Percentiles rank a stretch among this genome's conserved stretches.
These are phyloP conservation scores for Pseudococcus viburni DNA, from an alignment of 2,888 invertebrate species.

Conservation along the genomic window DNA sequence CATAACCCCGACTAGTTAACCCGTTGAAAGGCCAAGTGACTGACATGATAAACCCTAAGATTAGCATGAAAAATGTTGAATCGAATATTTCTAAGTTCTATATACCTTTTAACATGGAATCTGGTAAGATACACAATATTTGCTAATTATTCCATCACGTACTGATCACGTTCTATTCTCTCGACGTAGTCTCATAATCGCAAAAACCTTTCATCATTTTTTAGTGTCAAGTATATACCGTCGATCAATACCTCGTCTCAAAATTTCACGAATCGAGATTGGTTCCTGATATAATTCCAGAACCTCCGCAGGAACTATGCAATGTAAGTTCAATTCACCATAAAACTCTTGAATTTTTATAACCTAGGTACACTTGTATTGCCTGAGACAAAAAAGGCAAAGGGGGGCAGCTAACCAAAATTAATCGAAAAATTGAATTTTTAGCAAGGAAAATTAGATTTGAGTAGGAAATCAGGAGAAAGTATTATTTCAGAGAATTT, in stretches of 20 bases:
- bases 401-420: too few species aligned
- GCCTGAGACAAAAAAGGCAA: too few species aligned
- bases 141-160: too few species aligned
- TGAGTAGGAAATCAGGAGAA: too few species aligned
- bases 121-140: background rate
- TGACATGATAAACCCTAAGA: background rate
- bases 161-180: too few species aligned
- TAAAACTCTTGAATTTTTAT: too few species aligned
- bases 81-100: background rate
- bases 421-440: too few species aligned
- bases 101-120: background rate
- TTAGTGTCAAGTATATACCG: background rate
- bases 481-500: too few species aligned
- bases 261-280: constrained; percentile 74
- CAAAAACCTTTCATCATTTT: background rate
- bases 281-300: constrained; percentile 83
- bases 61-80: background rate
- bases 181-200: too few species aligned
- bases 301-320: constrained; percentile 75
- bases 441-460: too few species aligned
- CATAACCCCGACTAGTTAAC: background rate
- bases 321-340: constrained; percentile 71
- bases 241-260: background rate
- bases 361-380: too few species aligned
- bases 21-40: background rate